Evolutionary conservation across 23 tunicate genomes (phyloP).

Genomic region (Trididemnum miniatum): DNA sequence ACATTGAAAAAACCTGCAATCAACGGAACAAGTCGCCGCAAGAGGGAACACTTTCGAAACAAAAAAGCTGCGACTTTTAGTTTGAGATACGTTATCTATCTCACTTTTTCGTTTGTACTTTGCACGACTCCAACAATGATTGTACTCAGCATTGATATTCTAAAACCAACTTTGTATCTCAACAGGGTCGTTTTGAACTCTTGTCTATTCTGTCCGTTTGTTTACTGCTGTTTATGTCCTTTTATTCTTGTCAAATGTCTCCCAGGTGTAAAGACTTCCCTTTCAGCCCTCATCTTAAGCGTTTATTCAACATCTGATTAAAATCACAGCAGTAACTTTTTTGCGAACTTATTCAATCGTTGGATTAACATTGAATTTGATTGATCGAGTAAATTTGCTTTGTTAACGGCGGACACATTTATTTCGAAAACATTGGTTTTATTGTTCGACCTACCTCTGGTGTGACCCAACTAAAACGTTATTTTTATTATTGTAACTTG

Average conservation of each 20-base stretch:
- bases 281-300: slow-evolving; percentile 48
- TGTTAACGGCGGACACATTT: background rate
- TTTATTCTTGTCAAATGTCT: slow-evolving; percentile 71
- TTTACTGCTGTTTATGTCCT: slow-evolving; percentile 76
- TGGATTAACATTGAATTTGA: background rate
- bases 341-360: background rate
- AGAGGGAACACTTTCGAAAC: slow-evolving; percentile 46
- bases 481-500: no score
- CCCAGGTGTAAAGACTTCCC: slow-evolving; percentile 80
- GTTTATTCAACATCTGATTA: slow-evolving; percentile 56
- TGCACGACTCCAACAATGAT: slow-evolving; percentile 82
- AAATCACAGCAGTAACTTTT: background rate
- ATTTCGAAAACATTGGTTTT: no score
- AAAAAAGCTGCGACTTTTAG: slow-evolving; percentile 45
- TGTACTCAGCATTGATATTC: slow-evolving; percentile 61
- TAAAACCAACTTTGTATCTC: slow-evolving; percentile 28
- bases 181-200: slow-evolving; percentile 73
- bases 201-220: slow-evolving; percentile 66
- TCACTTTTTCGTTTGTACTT: slow-evolving; percentile 44
- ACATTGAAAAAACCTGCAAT: background rate
- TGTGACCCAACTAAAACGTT: no score
- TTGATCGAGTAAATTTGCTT: background rate
- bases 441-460: no score
- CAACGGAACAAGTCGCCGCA: slow-evolving; percentile 36
- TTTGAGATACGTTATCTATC: slow-evolving; percentile 61